A percentile compares a stretch with the other conserved stretches of the same genome.
phyloP scores from a whole-genome alignment of 2,113 vertebrate genomes.

The Dipodomys spectabilis region DNA sequence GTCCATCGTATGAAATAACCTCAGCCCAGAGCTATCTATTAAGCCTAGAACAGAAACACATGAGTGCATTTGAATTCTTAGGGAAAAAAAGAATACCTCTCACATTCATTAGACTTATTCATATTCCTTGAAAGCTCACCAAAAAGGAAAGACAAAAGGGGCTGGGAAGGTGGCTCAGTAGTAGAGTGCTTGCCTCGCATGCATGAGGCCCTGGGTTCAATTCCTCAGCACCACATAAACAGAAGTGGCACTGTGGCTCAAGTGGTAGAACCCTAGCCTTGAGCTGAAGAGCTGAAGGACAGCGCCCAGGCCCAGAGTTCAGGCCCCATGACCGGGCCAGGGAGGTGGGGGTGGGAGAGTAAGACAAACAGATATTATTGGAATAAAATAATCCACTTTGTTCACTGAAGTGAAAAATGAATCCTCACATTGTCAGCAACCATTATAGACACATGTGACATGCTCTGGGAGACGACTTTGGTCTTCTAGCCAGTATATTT shows the following conservation, averaged over 20 bases:
- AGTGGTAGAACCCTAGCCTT: too few species aligned
- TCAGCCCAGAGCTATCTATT: slow-evolving; percentile 92
- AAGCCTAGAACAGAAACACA: slow-evolving; percentile 87
- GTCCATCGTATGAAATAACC: slow-evolving; percentile 88
- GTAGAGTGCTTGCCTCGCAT: too few species aligned
- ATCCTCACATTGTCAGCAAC: not conserved
- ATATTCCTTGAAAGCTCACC: slow-evolving; percentile 51
- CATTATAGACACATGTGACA: not conserved
- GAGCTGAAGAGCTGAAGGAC: too few species aligned
- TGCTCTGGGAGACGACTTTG: not conserved
- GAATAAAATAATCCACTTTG: not conserved
- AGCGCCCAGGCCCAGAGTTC: too few species aligned
- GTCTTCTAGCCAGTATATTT: not conserved
- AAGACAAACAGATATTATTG: slow-evolving; percentile 3
- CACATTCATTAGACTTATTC: not conserved
- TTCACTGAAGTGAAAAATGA: slow-evolving; percentile 21
- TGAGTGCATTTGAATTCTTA: not conserved
- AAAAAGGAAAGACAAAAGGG: not conserved
- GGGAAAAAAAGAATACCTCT: not conserved
- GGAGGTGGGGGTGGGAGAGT: too few species aligned
- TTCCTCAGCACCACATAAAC: too few species aligned
- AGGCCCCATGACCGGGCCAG: too few species aligned
- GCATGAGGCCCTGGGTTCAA: too few species aligned
- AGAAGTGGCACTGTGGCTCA: too few species aligned
- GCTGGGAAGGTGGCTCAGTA: too few species aligned